phyloP scores from a whole-genome alignment of 2,888 invertebrate genomes.

The Tuta absoluta region DNA sequence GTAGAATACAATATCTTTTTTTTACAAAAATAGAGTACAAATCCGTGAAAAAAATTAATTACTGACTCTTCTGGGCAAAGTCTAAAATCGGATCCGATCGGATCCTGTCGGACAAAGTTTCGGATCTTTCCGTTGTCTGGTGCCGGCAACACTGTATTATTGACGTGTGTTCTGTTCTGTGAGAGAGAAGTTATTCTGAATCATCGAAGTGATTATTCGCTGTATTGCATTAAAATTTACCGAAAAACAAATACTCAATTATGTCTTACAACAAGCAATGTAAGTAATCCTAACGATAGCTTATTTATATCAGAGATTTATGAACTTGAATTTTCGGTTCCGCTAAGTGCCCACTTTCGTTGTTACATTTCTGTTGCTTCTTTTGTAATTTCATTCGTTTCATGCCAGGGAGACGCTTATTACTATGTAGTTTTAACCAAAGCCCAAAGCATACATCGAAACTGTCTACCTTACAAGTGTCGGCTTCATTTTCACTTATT shows the following conservation, averaged over 20 bases:
- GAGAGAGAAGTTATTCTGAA: not conserved
- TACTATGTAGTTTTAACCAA: not conserved
- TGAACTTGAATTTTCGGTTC: not conserved
- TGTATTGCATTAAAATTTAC: not conserved
- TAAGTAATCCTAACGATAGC: slow-evolving; percentile 26
- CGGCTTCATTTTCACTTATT: not conserved
- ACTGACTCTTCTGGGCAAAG: too few species aligned
- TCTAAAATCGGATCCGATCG: too few species aligned
- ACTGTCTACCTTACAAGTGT: not conserved
- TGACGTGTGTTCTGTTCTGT: not conserved
- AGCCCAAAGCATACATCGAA: not conserved
- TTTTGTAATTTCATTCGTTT: not conserved
- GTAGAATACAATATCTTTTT: too few species aligned
- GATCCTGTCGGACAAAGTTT: too few species aligned
- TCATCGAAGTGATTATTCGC: not conserved
- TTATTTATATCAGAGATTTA: not conserved
- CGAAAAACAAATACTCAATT: not conserved
- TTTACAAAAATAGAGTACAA: too few species aligned
- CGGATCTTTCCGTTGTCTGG: too few species aligned
- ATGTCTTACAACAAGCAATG: slow-evolving; percentile 36
- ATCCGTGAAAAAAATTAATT: too few species aligned
- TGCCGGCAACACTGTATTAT: not conserved
- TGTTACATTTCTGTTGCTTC: not conserved
- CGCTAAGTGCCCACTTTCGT: slow-evolving; percentile 1
- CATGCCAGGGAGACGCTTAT: not conserved